Evolutionary conservation across 2,797 vertebrate genomes (phyloP), one percentile per base, ranked within the genome.

Genomic region (Botia almorhae): DNA sequence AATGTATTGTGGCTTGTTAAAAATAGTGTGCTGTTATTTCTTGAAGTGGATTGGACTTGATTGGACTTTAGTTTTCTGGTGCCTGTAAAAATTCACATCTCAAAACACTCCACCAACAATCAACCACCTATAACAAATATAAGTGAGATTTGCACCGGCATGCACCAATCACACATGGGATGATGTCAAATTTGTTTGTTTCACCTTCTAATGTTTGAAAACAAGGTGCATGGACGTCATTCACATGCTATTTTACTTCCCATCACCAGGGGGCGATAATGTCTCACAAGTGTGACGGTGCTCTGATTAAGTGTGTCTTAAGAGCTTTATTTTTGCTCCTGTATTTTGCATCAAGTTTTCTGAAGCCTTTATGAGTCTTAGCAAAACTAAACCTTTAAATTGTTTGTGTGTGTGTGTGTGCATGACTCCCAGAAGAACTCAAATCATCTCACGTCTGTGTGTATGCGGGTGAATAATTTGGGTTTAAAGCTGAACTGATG

Each of bases 401-500:
- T 61, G 53, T 58, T 48, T 61, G 53, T 58, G n/a, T 72, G 16
- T 71, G 69, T 2, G 19, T 5, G 33, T 33, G 43, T 46, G 8
- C 7, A 64, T 5, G 63, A 2, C 29, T n/a, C 8, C 13, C 63
- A n/a, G 7, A 64, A 65, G 36, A 65, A 3, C 21, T 33, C 61
- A 33, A 33, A 33, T 33, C 23, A 2, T 16, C 43, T 69, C 67
- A 48, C 43, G 21, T 50, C 50, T 69, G 43, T 23, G 33, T 70
- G 51, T 69, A 11, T 61, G 61, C 68, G 58, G 56, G 61, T 76
- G 68, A 51, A 23, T 76, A 56, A 72, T 72, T 36, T 11, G 43
- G 53, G 76, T 69, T 79, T 43, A 19, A 46, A 58, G 7, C 64
- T 69, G 78, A 39, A 78, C 55, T 75, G 78, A 81, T 75, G 51